Percentiles rank a stretch among this genome's conserved stretches.
Conservation (phyloP, 2,113 vertebrate species). For the Holacanthus passer region DNA sequence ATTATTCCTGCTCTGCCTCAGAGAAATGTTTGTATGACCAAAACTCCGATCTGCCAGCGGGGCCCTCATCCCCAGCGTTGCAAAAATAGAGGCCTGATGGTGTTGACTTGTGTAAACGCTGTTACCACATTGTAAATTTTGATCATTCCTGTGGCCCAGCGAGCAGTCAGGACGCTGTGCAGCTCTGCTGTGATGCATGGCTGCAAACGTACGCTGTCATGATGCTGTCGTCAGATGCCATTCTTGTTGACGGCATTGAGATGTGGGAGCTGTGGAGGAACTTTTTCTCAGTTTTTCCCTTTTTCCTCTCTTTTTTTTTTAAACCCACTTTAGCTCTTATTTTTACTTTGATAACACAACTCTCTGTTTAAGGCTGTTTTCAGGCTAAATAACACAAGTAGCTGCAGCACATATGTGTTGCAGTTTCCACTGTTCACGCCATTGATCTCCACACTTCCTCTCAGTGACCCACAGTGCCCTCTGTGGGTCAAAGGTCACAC, state of each 20-base stretch:
- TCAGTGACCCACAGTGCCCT: constrained; percentile 38
- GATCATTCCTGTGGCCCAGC: constrained; percentile 45
- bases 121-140: constrained; percentile 46
- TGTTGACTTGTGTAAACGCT: constrained; percentile 37
- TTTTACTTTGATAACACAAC: background rate
- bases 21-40: constrained; percentile 17
- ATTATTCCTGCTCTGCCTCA: background rate
- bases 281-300: background rate
- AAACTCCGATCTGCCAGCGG: background rate
- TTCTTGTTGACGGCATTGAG: background rate
- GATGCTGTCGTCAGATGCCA: constrained; percentile 52
- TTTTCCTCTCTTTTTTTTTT: background rate
- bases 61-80: background rate
- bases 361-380: background rate
- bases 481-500: constrained; percentile 56
- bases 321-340: background rate
- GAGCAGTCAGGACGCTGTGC: background rate
- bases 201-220: constrained; percentile 11
- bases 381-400: background rate
- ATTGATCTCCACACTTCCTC: constrained; percentile 52
- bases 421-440: constrained; percentile 8
- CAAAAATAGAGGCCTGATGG: constrained; percentile 14
- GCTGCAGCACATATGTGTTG: constrained; percentile 3
- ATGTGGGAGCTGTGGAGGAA: background rate
- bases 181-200: constrained; percentile 5